Conservation (phyloP, 2,113 vertebrate species). For the Cochlearius cochlearius region DNA sequence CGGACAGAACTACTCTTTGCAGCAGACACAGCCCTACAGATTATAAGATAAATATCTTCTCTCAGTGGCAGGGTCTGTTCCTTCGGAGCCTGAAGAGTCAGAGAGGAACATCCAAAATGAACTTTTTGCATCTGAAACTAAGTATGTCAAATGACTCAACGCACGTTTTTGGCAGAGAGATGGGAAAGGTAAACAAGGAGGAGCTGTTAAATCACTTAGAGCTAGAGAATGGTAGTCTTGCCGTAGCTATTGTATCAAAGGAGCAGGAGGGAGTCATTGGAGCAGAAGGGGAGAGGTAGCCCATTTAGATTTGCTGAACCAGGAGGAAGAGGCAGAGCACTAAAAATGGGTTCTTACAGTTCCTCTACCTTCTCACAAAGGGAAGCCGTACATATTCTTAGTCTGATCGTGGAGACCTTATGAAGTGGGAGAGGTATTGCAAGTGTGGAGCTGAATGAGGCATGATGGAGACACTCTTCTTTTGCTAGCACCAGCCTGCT, state of each 20-base stretch:
- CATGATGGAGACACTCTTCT: background rate
- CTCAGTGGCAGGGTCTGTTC: background rate
- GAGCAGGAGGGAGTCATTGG: background rate
- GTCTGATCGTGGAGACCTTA: background rate
- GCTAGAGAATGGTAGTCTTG: background rate
- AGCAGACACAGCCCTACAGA: background rate
- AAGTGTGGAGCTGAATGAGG: background rate
- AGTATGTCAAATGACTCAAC: background rate
- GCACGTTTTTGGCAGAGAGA: background rate
- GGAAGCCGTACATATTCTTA: background rate
- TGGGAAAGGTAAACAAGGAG: background rate
- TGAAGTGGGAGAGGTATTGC: background rate
- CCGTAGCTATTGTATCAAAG: background rate
- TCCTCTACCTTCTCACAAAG: background rate
- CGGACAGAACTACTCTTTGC: background rate
- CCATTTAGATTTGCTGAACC: background rate
- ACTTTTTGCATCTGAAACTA: background rate
- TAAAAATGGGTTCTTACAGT: background rate
- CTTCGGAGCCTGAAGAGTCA: background rate
- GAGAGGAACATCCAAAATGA: background rate
- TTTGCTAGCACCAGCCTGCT: background rate
- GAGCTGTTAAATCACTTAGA: background rate
- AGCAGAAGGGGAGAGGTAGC: background rate
- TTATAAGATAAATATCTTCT: conserved; percentile 4
- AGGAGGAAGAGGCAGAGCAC: background rate